These are phyloP conservation scores for Panagrolaimus sp. DNA, from an alignment of 1,140 invertebrate genomes.

Conservation along the genomic window DNA sequence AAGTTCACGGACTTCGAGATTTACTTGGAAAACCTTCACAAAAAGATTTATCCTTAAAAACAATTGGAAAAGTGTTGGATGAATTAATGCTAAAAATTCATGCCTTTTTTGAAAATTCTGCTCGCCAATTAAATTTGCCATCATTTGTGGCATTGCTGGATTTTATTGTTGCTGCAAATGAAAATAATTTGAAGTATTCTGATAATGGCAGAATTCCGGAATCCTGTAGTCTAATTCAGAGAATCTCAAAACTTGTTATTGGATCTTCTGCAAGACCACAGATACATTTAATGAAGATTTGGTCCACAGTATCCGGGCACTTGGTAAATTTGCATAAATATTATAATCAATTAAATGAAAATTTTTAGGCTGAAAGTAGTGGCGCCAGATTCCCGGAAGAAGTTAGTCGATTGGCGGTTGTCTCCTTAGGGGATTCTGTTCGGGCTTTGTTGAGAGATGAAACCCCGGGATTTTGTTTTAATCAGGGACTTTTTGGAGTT, in stretches of 20 bases:
- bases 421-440: neutral
- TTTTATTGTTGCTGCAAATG: neutral
- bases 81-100: conserved; percentile 13
- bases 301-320: neutral
- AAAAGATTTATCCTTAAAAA: neutral
- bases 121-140: neutral
- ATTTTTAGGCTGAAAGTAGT: neutral
- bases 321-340: neutral
- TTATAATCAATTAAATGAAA: too few species aligned
- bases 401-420: neutral
- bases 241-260: neutral
- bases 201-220: neutral
- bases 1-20: neutral
- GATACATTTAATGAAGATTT: neutral
- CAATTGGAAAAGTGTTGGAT: neutral
- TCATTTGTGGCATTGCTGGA: neutral
- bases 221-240: neutral
- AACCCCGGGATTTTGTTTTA: neutral
- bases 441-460: neutral
- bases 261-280: neutral
- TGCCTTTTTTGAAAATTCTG: neutral
- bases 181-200: conserved; percentile 7
- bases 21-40: neutral
- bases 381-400: neutral
- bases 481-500: neutral